Base-by-base conservation (phyloP, 2,113 vertebrate species). In the Ophiodon elongatus region DNA sequence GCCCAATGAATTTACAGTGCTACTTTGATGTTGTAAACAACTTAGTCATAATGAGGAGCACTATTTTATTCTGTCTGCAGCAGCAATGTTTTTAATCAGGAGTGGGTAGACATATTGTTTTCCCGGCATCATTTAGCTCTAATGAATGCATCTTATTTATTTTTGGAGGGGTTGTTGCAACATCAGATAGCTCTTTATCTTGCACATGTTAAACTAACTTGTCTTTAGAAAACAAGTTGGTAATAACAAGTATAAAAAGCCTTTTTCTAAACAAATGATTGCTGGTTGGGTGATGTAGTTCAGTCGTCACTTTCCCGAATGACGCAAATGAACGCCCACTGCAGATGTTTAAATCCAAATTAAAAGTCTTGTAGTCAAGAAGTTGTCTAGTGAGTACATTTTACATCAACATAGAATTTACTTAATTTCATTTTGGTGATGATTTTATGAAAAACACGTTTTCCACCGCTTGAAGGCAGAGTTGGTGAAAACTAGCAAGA, bases 1-100 rank as follows among this genome's bases (percentile, higher is more conserved):
- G 63, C 17, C n/a, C 54, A 31, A 69, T 69, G 10, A 76, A 76
- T 59, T 43, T 57, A 19, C 65, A n/a, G 27, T 57, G 56, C 50
- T 85, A 41, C 73, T 62, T 79, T 70, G 68, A 76, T 75, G 69
- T 77, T 63, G 74, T 74, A 74, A 85, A 83, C 73, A 85, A 80
- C 57, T 74, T 68, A 43, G 43, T 75, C 52, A 27, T 81, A 80
- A 84, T 76, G 78, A 82, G 80, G 68, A 80, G 31, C 64, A 39
- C n/a, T 71, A 19, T 79, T 39, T 86, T 52, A 66, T 75, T 81
- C 15, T 45, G 59, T 76, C 68, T 80, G 52, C 25, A 52, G 60
- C 47, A 66, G 71, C 37, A 43, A 15, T 75, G 72, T 83, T 79
- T 88, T 83, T 45, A 71, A 82, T 82, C 73, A 72, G 27, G 50